A percentile compares a stretch with the other conserved stretches of the same genome.
These are phyloP conservation scores for Acipenser oxyrinchus DNA, from an alignment of 2,797 vertebrate species.

Conservation along the genomic window DNA sequence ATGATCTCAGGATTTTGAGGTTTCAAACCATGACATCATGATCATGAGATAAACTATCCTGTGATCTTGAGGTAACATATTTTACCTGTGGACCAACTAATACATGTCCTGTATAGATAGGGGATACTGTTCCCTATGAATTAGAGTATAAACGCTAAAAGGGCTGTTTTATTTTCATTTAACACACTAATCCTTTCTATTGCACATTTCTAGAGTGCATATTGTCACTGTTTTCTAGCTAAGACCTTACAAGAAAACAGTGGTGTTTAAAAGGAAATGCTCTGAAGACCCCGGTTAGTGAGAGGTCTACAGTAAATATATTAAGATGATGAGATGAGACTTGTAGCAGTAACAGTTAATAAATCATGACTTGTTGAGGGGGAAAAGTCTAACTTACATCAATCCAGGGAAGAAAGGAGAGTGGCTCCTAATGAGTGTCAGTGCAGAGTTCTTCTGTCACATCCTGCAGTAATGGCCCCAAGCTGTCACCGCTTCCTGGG, in stretches of 20 bases:
- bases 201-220: background rate
- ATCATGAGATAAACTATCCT: too few relatives aligned
- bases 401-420: slow-evolving; percentile 67
- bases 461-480: slow-evolving; percentile 82
- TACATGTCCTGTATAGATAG: too few relatives aligned
- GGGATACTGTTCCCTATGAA: too few relatives aligned
- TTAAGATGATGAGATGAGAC: slow-evolving; percentile 83
- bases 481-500: slow-evolving; percentile 79
- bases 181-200: too few relatives aligned
- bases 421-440: slow-evolving; percentile 82
- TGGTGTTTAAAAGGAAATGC: slow-evolving; percentile 67
- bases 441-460: slow-evolving; percentile 79
- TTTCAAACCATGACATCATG: too few relatives aligned
- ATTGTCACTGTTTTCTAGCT: slow-evolving; percentile 8
- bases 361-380: slow-evolving; percentile 87
- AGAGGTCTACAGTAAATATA: slow-evolving; percentile 63
- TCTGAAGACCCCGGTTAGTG: slow-evolving; percentile 69
- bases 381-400: slow-evolving; percentile 74
- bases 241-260: slow-evolving; percentile 68
- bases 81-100: too few relatives aligned
- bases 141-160: too few relatives aligned
- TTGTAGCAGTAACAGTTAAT: slow-evolving; percentile 86
- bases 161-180: too few relatives aligned
- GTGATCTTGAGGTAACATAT: too few relatives aligned
- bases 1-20: too few relatives aligned